These are phyloP conservation scores for Peromyscus eremicus DNA, from an alignment of 2,797 vertebrate species.

Conservation along the genomic window DNA sequence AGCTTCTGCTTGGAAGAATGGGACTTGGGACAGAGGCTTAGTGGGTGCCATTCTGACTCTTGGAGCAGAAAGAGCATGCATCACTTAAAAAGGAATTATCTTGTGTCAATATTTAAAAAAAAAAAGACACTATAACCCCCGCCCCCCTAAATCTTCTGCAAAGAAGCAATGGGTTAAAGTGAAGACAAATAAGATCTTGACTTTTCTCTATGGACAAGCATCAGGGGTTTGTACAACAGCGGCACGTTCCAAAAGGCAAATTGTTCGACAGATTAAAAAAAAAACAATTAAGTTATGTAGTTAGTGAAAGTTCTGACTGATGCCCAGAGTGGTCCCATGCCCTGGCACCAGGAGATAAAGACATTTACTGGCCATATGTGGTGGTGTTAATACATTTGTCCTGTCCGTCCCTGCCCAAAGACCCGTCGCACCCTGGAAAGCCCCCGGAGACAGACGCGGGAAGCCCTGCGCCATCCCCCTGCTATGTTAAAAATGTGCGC, in stretches of 20 bases:
- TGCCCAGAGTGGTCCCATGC: slow-evolving; percentile 4
- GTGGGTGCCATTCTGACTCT: not conserved
- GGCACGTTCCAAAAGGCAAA: not conserved
- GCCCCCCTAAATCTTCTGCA: not conserved
- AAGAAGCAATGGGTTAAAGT: not conserved
- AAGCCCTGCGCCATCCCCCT: slow-evolving; percentile 78
- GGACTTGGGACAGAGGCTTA: not conserved
- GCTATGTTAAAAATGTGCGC: slow-evolving; percentile 87
- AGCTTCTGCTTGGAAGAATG: not conserved
- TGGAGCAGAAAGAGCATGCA: not conserved
- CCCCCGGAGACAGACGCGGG: slow-evolving; percentile 80
- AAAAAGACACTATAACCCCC: not conserved
- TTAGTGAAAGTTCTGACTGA: slow-evolving; percentile 49
- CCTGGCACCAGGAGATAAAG: slow-evolving; percentile 74
- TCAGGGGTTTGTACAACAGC: not conserved
- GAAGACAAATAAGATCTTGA: not conserved
- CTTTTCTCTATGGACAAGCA: not conserved
- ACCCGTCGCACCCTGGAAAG: not conserved
- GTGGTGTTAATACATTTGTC: slow-evolving; percentile 51
- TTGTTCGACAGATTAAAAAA: accelerated
- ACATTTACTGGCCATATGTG: slow-evolving; percentile 47
- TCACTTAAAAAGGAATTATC: not conserved
- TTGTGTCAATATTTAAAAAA: not conserved
- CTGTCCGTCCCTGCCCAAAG: not conserved
- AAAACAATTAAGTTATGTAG: not conserved